These are phyloP conservation scores for Eurytoma adleriae DNA, from an alignment of 2,888 invertebrate genomes.

Conservation along the genomic window DNA sequence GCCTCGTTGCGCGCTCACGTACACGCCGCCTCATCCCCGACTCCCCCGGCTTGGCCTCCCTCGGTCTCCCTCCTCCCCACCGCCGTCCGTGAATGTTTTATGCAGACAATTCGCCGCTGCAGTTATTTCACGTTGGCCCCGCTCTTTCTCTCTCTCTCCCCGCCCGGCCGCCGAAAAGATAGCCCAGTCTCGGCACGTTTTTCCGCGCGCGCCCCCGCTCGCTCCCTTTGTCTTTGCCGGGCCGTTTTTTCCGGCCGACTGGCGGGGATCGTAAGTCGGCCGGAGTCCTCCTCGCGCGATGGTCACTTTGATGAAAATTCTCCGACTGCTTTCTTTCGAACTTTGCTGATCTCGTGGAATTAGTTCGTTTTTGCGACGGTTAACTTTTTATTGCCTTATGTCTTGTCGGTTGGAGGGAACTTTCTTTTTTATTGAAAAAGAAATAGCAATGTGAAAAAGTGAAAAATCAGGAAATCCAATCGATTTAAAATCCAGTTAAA, in stretches of 20 bases:
- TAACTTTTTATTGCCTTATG: too few relatives aligned
- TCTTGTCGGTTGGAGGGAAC: too few relatives aligned
- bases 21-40: conserved; percentile 57
- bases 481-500: too few relatives aligned
- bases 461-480: too few relatives aligned
- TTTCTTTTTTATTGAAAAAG: too few relatives aligned
- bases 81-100: conserved; percentile 70
- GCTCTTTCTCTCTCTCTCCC: too few relatives aligned
- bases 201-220: conserved; percentile 18
- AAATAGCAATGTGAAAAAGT: too few relatives aligned
- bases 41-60: too few relatives aligned
- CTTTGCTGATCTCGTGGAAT: too few relatives aligned
- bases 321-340: neutral
- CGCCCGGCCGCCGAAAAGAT: conserved; percentile 61
- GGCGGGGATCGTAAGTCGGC: conserved; percentile 13
- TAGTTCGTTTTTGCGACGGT: too few relatives aligned
- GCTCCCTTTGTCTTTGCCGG: conserved; percentile 1
- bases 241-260: conserved; percentile 36
- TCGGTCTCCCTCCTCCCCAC: conserved; percentile 59
- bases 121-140: conserved; percentile 70
- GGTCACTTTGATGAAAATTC: conserved; percentile 4
- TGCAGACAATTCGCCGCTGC: conserved; percentile 73
- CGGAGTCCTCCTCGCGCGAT: neutral
- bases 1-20: conserved; percentile 56
- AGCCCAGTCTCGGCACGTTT: conserved; percentile 70